phyloP scores from a whole-genome alignment of 2,113 vertebrate genomes.

The Chlorodrepanis virens region DNA sequence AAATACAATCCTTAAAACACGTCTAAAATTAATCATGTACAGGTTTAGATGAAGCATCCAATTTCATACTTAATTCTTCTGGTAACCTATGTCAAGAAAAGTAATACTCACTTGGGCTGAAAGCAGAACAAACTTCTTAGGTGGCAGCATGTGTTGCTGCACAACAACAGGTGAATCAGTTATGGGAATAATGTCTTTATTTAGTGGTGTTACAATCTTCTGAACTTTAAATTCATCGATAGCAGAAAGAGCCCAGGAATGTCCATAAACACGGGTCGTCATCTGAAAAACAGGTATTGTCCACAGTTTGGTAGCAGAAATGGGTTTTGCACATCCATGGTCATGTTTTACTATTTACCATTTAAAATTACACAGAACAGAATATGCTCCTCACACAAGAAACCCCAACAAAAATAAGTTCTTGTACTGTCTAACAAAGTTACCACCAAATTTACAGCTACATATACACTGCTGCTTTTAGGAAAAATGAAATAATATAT shows the following conservation, averaged over 20 bases:
- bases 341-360: neutral
- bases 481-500: neutral
- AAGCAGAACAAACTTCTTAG: slow-evolving; percentile 92
- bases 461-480: neutral
- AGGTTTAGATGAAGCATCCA: neutral
- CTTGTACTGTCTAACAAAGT: neutral
- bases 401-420: neutral
- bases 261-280: slow-evolving; percentile 89
- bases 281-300: slow-evolving; percentile 73
- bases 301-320: neutral
- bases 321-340: neutral
- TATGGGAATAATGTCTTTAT: slow-evolving; percentile 88
- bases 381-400: neutral
- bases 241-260: slow-evolving; percentile 93
- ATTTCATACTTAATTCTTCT: neutral
- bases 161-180: slow-evolving; percentile 93
- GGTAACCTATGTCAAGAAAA: neutral
- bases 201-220: slow-evolving; percentile 87
- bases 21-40: neutral
- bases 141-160: slow-evolving; percentile 89
- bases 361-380: neutral
- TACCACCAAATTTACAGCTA: neutral
- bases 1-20: neutral
- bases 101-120: slow-evolving; percentile 86
- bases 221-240: slow-evolving; percentile 81